Conservation (phyloP, 2,113 vertebrate genomes). For the Oryctolagus cuniculus region DNA sequence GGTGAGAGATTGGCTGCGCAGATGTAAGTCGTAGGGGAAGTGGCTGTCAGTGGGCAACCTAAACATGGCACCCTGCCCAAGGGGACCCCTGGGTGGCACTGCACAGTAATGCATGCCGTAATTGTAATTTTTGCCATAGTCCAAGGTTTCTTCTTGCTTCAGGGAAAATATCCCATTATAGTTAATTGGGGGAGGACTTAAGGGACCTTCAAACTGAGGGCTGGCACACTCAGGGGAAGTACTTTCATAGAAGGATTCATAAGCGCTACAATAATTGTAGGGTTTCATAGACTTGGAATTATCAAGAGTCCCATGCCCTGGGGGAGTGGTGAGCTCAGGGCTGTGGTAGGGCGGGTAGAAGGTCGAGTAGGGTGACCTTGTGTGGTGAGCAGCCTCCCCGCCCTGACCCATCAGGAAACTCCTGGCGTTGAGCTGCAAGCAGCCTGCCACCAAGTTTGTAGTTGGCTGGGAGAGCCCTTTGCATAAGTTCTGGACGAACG, state of each 20-base stretch:
- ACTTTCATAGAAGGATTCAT: conserved; percentile 98
- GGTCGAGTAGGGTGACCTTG: conserved; percentile 94
- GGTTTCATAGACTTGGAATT: conserved; percentile 95
- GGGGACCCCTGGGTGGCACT: conserved; percentile 95
- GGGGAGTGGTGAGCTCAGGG: conserved; percentile 93
- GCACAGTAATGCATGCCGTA: conserved; percentile 98
- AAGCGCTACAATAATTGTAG: conserved; percentile 95
- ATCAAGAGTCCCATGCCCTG: conserved; percentile 93
- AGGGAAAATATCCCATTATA: conserved; percentile 99
- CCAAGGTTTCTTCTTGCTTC: conserved; percentile 97
- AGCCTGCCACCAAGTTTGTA: conserved; percentile 99
- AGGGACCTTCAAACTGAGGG: conserved; percentile 96
- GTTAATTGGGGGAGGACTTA: conserved; percentile 98
- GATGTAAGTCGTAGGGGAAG: conserved; percentile 99
- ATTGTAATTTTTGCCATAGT: conserved; percentile 97
- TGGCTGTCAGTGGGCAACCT: conserved; percentile 96
- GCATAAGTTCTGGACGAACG: conserved; percentile 98
- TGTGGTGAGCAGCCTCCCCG: conserved; percentile 93
- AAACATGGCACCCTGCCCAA: conserved; percentile 97
- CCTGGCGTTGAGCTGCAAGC: conserved; percentile 98
- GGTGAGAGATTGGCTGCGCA: conserved; percentile 97
- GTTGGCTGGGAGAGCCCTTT: conserved; percentile 99
- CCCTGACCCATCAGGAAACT: conserved; percentile 97
- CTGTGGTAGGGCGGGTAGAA: conserved; percentile 95
- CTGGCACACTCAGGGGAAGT: conserved; percentile 96